Evolutionary conservation across 37 sponge, comb jelly and placozoan species (phyloP).

Genomic region (Bolinopsis microptera): DNA sequence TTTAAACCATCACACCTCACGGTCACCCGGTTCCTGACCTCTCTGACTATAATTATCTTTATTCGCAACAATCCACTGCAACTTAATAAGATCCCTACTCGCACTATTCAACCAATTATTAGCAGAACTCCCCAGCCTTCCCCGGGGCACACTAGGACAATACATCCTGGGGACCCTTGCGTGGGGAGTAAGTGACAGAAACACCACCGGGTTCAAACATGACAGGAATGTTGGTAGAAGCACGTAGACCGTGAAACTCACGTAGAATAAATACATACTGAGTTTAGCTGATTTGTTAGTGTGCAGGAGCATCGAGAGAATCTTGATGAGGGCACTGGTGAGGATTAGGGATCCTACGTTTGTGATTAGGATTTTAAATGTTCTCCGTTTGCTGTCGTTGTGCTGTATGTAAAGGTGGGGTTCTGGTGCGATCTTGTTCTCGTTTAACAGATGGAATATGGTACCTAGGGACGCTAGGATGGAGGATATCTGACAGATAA

Average conservation of each 20-base stretch:
- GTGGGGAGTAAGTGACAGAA: neutral
- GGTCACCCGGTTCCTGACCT: too few relatives aligned
- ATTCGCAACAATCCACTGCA: too few relatives aligned
- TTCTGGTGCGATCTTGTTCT: neutral
- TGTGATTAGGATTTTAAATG: neutral
- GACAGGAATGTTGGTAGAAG: neutral
- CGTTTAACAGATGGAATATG: neutral
- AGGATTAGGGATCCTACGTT: constrained; percentile 27
- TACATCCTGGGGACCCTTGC: neutral
- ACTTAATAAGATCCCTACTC: neutral
- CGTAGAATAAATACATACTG: neutral
- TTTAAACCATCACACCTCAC: too few relatives aligned
- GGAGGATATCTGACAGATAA: neutral
- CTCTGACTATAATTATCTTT: too few relatives aligned
- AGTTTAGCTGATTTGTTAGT: neutral
- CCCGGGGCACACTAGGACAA: neutral
- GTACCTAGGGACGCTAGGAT: neutral
- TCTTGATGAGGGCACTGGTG: neutral
- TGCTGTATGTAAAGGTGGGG: neutral
- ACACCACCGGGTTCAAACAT: neutral
- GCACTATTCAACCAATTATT: neutral
- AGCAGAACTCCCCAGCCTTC: neutral
- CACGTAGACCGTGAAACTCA: neutral
- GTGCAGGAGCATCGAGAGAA: neutral
- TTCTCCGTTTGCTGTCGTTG: neutral